These are phyloP conservation scores for Artibeus jamaicensis DNA, from an alignment of 2,797 vertebrate genomes.

Conservation along the genomic window DNA sequence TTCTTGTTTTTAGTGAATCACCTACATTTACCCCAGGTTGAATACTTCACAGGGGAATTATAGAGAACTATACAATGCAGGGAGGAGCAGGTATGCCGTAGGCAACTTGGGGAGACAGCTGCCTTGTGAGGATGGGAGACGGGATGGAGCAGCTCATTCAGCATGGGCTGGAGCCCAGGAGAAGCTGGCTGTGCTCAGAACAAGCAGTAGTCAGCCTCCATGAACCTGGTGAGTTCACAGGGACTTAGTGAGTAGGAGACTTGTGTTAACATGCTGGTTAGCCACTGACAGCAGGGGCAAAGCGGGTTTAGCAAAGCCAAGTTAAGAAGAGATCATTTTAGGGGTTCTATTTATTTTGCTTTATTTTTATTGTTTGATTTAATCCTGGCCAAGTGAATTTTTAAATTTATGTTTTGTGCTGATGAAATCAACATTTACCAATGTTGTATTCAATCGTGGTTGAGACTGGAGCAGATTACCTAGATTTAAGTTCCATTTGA, in stretches of 20 bases:
- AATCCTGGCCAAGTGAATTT: not conserved
- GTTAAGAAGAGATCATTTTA: not conserved
- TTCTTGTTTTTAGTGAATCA: slow-evolving; percentile 10
- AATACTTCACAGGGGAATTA: not conserved
- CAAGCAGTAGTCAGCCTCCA: not conserved
- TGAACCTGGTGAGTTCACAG: not conserved
- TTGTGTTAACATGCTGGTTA: not conserved
- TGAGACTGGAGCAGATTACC: not conserved
- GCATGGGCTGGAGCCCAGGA: rapidly evolving
- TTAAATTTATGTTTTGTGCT: not conserved
- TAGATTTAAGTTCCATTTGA: not conserved
- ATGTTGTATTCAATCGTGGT: not conserved
- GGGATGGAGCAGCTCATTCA: too few species aligned
- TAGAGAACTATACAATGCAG: not conserved
- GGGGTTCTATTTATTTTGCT: not conserved
- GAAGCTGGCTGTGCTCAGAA: not conserved
- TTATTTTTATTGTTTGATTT: slow-evolving; percentile 26
- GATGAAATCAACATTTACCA: not conserved
- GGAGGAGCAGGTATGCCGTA: not conserved
- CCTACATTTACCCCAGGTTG: not conserved
- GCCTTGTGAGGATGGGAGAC: not conserved
- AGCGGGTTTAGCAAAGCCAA: not conserved
- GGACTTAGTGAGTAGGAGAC: not conserved
- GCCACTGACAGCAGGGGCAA: not conserved
- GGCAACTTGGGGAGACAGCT: not conserved